Base-by-base conservation (phyloP, 2,888 invertebrate genomes). In the Ormyrus nitidulus region DNA sequence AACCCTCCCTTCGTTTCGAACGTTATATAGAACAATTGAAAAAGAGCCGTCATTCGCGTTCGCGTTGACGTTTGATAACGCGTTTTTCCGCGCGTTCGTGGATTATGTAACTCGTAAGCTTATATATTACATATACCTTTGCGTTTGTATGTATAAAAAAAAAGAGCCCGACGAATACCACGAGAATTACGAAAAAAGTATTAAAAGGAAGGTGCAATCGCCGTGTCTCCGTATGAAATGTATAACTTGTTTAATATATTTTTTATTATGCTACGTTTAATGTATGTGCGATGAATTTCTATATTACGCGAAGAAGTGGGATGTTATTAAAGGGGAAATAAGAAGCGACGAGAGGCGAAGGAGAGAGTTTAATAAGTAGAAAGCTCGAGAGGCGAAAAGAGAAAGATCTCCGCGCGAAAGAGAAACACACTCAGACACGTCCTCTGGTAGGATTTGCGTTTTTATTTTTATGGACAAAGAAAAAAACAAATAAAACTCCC, bases 391-490 rank as follows among this genome's bases (percentile, higher is more conserved):
- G 19, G 1, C 1, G 19, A 19, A 19, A 61, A 68, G n/a, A 64
- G 34, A 77, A 66, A 58, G 69, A 79, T 74, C 72, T 74, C 54
- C 69, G 62, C 19, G 49, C 13, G 9, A 48, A 64, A n/a, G 13
- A 7, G 65, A 65, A 56, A 49, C 13, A 56, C 19, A 71, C 59
- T 72, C 69, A 73, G 70, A 73, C 71, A 83, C 87, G 86, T 88
- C 87, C 89, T 88, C 87, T 88, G 87, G 86, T 84, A 88, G 87
- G 86, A 89, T 85, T 83, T 80, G 69, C 82, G 78, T 83, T 83
- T 77, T 81, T 81, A 79, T 77, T 81, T 79, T 76, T 76, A 75
- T 78, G 78, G n/a, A 59, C 56, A 44, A 73, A 72, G 51, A 6
- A 65, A 74, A 19, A 19, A 19, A 19, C 19, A 19, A 19, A 19